Conservation (phyloP, 1,140 invertebrate species). For the Matsumurasca onukii region DNA sequence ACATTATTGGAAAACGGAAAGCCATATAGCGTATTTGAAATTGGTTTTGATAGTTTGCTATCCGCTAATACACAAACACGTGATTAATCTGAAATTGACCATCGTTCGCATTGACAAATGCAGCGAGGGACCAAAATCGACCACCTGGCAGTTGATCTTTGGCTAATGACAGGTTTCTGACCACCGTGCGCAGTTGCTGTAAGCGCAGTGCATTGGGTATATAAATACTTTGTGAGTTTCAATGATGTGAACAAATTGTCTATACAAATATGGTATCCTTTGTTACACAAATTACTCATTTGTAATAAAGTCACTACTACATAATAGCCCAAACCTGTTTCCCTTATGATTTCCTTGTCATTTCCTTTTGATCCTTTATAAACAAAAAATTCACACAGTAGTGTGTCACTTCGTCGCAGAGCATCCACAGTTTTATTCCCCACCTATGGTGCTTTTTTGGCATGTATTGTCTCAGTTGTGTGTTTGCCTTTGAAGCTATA, state of each 20-base stretch:
- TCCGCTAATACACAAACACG: no score
- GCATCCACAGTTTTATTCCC: conserved; percentile 35
- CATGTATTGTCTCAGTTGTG: conserved; percentile 34
- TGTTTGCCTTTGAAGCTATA: conserved; percentile 28
- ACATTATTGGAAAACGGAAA: no score
- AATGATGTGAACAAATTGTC: conserved; percentile 21
- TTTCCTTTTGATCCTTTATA: conserved; percentile 23
- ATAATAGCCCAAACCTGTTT: not conserved
- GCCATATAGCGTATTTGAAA: no score
- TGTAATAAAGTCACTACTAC: conserved; percentile 4
- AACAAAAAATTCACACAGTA: conserved; percentile 30
- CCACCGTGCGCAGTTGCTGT: no score
- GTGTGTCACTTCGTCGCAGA: conserved; percentile 25
- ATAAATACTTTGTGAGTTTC: conserved; percentile 14
- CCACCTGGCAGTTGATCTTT: no score
- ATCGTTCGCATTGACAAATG: no score
- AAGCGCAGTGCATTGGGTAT: conserved; percentile 4
- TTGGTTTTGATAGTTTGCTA: no score
- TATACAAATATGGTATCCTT: conserved; percentile 12
- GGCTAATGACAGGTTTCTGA: no score
- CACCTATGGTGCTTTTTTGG: conserved; percentile 36
- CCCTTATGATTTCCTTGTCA: conserved; percentile 3
- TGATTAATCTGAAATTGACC: no score
- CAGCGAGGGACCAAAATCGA: no score
- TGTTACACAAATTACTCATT: conserved; percentile 10